Conservation (phyloP, 2,888 invertebrate species). For the Lucinisca nassula region DNA sequence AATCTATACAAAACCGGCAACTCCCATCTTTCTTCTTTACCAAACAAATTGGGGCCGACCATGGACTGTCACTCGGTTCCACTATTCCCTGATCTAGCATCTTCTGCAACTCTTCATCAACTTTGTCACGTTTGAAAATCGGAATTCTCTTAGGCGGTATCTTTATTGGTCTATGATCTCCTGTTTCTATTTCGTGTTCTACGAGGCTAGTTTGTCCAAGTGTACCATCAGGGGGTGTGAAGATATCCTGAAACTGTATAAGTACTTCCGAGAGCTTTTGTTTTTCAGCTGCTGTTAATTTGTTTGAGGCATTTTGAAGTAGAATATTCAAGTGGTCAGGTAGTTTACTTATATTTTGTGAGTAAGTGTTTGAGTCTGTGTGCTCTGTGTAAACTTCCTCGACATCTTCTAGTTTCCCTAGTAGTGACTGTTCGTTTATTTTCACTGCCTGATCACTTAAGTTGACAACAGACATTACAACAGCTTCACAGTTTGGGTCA, state of each 20-base stretch:
- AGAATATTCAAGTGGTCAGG: conserved; percentile 34
- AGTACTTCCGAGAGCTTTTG: conserved; percentile 34
- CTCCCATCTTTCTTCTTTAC: conserved; percentile 20
- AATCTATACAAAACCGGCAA: conserved; percentile 9
- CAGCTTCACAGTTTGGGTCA: neutral
- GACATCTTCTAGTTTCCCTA: neutral
- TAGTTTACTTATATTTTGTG: neutral
- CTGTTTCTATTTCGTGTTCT: conserved; percentile 36
- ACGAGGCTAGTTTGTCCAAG: conserved; percentile 29
- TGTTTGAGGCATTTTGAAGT: conserved; percentile 15
- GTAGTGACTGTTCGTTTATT: neutral
- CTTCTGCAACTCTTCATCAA: conserved; percentile 25
- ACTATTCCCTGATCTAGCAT: conserved; percentile 30
- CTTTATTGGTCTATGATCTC: conserved; percentile 18
- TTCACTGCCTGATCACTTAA: neutral
- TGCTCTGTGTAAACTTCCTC: neutral
- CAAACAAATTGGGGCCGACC: conserved; percentile 31
- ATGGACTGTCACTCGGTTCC: conserved; percentile 22
- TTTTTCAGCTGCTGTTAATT: conserved; percentile 31
- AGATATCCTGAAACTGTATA: conserved; percentile 41
- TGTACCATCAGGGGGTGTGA: conserved; percentile 32
- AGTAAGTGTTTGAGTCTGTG: neutral
- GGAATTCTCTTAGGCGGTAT: conserved; percentile 32
- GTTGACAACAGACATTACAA: neutral
- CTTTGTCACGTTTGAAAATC: neutral